A percentile compares a stretch with the other conserved stretches of the same genome.
Conservation (phyloP, 2,113 vertebrate species). For the Acanthisitta chloris region DNA sequence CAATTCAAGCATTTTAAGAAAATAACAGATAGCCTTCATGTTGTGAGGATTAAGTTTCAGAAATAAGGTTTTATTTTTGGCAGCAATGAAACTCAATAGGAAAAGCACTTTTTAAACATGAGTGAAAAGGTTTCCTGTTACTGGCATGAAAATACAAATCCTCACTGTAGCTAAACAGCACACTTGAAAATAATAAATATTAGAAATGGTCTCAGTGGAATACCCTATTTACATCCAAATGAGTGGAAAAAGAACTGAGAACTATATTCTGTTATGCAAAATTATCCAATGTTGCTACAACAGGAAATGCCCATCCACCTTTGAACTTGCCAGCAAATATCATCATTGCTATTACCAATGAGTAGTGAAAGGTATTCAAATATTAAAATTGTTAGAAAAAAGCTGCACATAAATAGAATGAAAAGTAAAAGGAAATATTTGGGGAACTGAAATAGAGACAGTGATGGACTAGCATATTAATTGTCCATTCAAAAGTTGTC, state of each 20-base stretch:
- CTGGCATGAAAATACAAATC: not conserved
- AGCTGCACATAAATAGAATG: not conserved
- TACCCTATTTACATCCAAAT: constrained; percentile 2
- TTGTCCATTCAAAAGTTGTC: not conserved
- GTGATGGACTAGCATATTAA: not conserved
- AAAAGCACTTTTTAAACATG: not conserved
- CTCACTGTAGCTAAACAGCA: not conserved
- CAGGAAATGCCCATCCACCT: not conserved
- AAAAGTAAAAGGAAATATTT: not conserved
- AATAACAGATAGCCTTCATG: not conserved
- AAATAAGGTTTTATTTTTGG: not conserved
- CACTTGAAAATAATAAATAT: not conserved
- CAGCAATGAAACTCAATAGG: not conserved
- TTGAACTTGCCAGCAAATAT: not conserved
- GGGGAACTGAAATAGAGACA: not conserved
- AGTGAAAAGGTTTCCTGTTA: not conserved
- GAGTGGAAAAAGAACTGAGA: not conserved
- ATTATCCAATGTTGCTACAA: not conserved
- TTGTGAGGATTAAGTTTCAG: not conserved
- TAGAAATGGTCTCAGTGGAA: not conserved
- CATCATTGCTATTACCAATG: not conserved
- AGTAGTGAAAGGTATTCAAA: not conserved
- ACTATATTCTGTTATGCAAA: not conserved
- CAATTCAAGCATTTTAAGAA: not conserved
- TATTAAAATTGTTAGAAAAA: not conserved